Evolutionary conservation across 2,113 vertebrate species (phyloP).

Genomic region (Neolamprologus fasciatus): DNA sequence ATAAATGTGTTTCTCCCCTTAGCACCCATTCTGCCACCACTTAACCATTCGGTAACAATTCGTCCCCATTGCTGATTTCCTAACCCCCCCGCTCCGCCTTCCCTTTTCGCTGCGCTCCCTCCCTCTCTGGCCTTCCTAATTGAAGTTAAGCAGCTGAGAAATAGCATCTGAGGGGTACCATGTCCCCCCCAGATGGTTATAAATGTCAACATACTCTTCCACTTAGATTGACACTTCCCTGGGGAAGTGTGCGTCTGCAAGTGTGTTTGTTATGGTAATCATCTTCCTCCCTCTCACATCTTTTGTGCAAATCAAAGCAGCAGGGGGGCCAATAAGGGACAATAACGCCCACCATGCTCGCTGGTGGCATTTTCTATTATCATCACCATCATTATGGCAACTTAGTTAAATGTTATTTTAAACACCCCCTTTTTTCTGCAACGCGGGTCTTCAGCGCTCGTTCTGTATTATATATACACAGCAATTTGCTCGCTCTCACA

Average conservation of each 20-base stretch:
- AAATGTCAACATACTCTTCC: slow-evolving; percentile 69
- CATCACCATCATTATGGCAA: slow-evolving; percentile 35
- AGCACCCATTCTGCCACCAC: slow-evolving; percentile 22
- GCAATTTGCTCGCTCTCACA: neutral
- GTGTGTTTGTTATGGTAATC: slow-evolving; percentile 65
- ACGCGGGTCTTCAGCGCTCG: neutral
- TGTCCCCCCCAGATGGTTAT: slow-evolving; percentile 63
- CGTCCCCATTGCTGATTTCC: neutral
- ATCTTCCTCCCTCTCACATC: slow-evolving; percentile 50
- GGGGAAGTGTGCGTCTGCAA: slow-evolving; percentile 42
- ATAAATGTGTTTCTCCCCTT: slow-evolving; percentile 35
- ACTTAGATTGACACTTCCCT: slow-evolving; percentile 66
- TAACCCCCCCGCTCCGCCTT: neutral
- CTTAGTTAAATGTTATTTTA: slow-evolving; percentile 30
- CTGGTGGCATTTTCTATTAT: slow-evolving; percentile 47
- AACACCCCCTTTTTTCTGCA: neutral
- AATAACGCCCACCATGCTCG: slow-evolving; percentile 42
- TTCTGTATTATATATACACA: neutral
- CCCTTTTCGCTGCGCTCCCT: neutral
- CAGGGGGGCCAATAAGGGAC: neutral
- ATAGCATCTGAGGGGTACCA: slow-evolving; percentile 16
- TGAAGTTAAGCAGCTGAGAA: slow-evolving; percentile 68
- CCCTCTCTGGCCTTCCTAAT: slow-evolving; percentile 35
- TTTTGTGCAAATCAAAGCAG: slow-evolving; percentile 60
- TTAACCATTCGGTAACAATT: slow-evolving; percentile 42